These are phyloP conservation scores for Phytoseiulus persimilis DNA, from an alignment of 2,888 invertebrate species.

Conservation along the genomic window DNA sequence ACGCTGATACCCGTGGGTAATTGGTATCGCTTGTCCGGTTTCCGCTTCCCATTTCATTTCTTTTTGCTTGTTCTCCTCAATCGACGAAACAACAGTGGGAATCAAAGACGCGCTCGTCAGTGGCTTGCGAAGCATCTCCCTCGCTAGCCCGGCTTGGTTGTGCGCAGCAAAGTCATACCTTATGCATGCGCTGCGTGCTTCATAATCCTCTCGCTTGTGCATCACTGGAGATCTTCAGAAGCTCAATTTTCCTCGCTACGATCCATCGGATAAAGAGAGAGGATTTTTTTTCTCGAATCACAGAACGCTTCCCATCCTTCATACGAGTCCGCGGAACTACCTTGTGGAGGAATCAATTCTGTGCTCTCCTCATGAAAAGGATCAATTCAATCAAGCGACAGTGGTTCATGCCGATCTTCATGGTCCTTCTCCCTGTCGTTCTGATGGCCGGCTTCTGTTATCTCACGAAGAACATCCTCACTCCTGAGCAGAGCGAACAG, in stretches of 20 bases:
- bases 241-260: too few relatives aligned
- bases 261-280: too few relatives aligned
- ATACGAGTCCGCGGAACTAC: conserved; percentile 46
- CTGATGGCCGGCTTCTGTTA: conserved; percentile 31
- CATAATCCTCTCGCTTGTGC: too few relatives aligned
- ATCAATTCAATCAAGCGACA: conserved; percentile 51
- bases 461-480: background rate
- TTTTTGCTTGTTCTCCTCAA: too few relatives aligned
- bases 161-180: too few relatives aligned
- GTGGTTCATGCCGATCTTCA: conserved; percentile 50
- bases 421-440: conserved; percentile 44
- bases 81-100: too few relatives aligned
- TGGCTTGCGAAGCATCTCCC: too few relatives aligned
- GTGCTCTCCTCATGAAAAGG: conserved; percentile 50
- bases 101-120: too few relatives aligned
- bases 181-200: too few relatives aligned
- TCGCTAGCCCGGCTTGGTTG: too few relatives aligned
- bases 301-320: conserved; percentile 28
- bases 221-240: too few relatives aligned
- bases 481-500: background rate
- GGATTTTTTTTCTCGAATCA: background rate
- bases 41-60: background rate
- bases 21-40: background rate
- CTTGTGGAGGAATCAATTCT: conserved; percentile 48
- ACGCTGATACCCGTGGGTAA: background rate